These are phyloP conservation scores for Aphrocallistes beatrix DNA, from an alignment of 37 sponge, comb jelly and placozoan species.

Conservation along the genomic window DNA sequence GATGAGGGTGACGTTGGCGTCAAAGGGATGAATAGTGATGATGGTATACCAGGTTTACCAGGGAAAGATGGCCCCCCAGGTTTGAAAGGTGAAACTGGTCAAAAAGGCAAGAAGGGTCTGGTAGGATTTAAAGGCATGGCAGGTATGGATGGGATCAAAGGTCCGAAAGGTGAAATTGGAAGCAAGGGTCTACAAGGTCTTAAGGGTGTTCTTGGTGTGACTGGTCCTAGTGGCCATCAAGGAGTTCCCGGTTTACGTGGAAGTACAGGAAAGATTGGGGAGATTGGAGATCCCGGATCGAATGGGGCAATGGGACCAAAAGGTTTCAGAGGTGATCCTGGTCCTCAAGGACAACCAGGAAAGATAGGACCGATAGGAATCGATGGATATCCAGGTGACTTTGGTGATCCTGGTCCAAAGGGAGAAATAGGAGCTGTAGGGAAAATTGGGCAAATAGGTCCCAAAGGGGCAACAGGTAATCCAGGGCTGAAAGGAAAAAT, in stretches of 20 bases:
- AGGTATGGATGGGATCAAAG: background rate
- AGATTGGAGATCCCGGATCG: background rate
- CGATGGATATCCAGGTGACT: background rate
- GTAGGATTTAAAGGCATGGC: background rate
- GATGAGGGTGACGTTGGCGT: slow-evolving; percentile 3
- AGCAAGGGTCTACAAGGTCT: background rate
- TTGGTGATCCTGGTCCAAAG: slow-evolving; percentile 19
- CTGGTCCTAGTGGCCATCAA: background rate
- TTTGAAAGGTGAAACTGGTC: background rate
- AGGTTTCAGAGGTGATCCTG: background rate
- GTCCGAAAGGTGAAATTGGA: background rate
- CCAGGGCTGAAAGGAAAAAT: background rate
- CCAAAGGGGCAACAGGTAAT: background rate
- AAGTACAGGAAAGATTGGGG: background rate
- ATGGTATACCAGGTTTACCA: background rate
- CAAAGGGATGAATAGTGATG: background rate
- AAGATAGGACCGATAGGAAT: background rate
- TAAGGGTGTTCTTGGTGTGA: background rate
- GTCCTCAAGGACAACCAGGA: background rate
- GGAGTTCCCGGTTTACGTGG: slow-evolving; percentile 14
- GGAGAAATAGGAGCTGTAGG: slow-evolving; percentile 14
- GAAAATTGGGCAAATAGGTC: background rate
- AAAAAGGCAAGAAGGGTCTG: background rate
- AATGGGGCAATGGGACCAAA: background rate
- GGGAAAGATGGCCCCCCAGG: background rate